A percentile compares a stretch with the other conserved stretches of the same genome.
phyloP scores from a whole-genome alignment of 1,140 invertebrate species.

The Aphelinus certus region DNA sequence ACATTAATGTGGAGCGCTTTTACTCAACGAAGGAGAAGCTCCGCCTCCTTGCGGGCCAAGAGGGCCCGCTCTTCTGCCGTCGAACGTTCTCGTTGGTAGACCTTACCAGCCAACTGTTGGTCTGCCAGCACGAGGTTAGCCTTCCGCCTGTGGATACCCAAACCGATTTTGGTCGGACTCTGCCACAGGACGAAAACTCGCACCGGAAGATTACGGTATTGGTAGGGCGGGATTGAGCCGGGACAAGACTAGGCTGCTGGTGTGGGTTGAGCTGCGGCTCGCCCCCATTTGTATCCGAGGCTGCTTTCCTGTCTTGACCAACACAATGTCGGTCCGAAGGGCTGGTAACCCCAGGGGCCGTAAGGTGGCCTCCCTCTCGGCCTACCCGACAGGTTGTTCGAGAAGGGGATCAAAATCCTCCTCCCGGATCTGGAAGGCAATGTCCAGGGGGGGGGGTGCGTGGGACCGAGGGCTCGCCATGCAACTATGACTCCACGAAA shows the following conservation, averaged over 20 bases:
- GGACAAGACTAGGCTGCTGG: background rate
- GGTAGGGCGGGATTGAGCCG: too few relatives aligned
- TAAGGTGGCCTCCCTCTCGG: background rate
- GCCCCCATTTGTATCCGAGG: background rate
- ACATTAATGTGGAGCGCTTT: background rate
- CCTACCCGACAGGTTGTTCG: constrained; percentile 9
- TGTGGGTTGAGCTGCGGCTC: background rate
- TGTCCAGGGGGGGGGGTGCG: too few relatives aligned
- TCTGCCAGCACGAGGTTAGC: too few relatives aligned
- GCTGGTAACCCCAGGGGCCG: background rate
- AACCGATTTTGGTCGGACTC: constrained; percentile 4
- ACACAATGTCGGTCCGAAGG: too few relatives aligned
- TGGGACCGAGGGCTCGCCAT: too few relatives aligned
- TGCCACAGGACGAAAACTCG: constrained; percentile 25
- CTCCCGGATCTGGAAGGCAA: too few relatives aligned
- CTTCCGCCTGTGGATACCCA: constrained; percentile 39
- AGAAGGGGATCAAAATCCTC: too few relatives aligned
- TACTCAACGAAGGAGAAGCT: background rate
- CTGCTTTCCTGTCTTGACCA: constrained; percentile 8
- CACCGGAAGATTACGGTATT: background rate
- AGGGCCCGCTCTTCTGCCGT: constrained; percentile 27
- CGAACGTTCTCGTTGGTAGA: background rate
- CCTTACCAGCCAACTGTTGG: constrained; percentile 45
- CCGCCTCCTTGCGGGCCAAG: constrained; percentile 36
- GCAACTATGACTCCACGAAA: too few relatives aligned